Percentiles rank a stretch among this genome's conserved stretches.
phyloP scores from a whole-genome alignment of 2,888 invertebrate genomes.

The Oscheius myriophilus region DNA sequence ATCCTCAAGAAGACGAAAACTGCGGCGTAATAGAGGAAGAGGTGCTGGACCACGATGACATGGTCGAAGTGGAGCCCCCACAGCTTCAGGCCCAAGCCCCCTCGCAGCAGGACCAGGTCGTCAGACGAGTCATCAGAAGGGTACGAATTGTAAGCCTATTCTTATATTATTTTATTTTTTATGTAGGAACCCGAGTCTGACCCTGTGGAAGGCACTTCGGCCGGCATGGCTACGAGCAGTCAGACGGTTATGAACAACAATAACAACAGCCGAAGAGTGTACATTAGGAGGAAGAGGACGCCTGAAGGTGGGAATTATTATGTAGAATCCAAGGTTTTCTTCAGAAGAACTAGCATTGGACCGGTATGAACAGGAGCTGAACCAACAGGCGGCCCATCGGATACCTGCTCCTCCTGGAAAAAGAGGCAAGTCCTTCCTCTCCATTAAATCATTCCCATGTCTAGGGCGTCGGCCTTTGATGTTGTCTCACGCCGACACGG shows the following conservation, averaged over 20 bases:
- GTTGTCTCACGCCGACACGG: constrained; percentile 10
- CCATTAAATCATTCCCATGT: background rate
- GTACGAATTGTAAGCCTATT: background rate
- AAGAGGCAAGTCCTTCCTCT: constrained; percentile 7
- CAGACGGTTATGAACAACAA: background rate
- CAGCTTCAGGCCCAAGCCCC: constrained; percentile 1
- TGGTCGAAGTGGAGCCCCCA: background rate
- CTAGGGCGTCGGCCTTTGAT: constrained; percentile 24
- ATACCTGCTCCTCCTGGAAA: constrained; percentile 27
- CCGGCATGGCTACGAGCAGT: too few relatives aligned
- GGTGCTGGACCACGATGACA: constrained; percentile 5
- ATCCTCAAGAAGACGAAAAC: background rate
- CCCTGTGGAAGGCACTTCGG: too few relatives aligned
- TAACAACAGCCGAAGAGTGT: constrained; percentile 7
- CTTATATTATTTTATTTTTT: background rate
- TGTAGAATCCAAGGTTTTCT: too few relatives aligned
- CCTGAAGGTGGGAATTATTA: constrained; percentile 11
- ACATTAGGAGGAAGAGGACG: constrained; percentile 20
- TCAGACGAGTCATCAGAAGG: constrained; percentile 3
- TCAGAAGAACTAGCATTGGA: constrained; percentile 14
- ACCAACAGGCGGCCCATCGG: background rate
- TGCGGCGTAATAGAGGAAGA: constrained; percentile 4
- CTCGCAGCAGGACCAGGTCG: background rate
- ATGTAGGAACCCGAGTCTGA: background rate
- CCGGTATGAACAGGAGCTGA: constrained; percentile 11